phyloP scores from a whole-genome alignment of 2,113 vertebrate species.

The Caretta caretta region DNA sequence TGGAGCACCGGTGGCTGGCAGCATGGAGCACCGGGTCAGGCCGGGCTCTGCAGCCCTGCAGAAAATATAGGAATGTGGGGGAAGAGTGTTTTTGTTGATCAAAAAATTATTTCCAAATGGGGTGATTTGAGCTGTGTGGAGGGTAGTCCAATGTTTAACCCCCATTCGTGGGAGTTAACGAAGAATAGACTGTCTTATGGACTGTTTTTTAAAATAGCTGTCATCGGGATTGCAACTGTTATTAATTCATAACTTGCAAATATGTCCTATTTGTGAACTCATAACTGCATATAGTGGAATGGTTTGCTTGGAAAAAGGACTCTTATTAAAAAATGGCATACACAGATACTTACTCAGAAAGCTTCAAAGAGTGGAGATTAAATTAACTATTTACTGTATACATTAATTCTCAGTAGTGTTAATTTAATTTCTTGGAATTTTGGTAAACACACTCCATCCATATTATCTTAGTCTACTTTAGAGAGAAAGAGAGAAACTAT shows the following conservation, averaged over 20 bases:
- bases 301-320: background rate
- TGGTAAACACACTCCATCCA: background rate
- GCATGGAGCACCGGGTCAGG: too few species aligned
- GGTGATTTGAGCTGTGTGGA: background rate
- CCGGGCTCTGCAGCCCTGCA: too few species aligned
- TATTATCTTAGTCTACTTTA: background rate
- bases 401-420: background rate
- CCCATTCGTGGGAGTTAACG: background rate
- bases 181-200: background rate
- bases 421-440: background rate
- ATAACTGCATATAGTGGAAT: background rate
- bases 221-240: background rate
- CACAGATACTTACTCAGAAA: background rate
- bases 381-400: background rate
- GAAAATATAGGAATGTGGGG: background rate
- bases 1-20: too few species aligned
- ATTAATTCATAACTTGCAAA: background rate
- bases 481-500: too few species aligned
- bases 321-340: background rate
- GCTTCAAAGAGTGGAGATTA: background rate
- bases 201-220: background rate
- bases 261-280: background rate
- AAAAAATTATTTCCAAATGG: background rate
- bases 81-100: background rate
- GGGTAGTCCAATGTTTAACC: background rate